Evolutionary conservation across 1,140 invertebrate species (phyloP), one percentile per base, ranked within the genome.

Genomic region (Phocides pigmalion): DNA sequence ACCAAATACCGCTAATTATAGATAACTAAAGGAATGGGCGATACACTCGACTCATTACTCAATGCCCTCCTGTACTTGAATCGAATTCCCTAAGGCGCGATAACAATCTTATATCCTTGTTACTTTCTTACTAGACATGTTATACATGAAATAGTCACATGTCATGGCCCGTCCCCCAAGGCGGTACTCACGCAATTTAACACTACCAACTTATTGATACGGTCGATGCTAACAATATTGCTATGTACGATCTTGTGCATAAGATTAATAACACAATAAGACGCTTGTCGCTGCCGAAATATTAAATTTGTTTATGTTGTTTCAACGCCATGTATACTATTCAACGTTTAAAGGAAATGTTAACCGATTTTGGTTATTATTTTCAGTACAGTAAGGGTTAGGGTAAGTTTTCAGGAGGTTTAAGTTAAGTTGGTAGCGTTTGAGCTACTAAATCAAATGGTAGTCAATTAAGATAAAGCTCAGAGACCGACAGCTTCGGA

Each of bases 401-500:
- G 35, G 41, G 8, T 17, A 42, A 35, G 12, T 42, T 63, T 58
- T 63, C 22, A 15, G 14, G 20, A 15, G 51, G 50, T 64, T 0
- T 35, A 59, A 54, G 41, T 16, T 62, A 66, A 66, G 32, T 79
- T 77, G 47, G 73, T 64, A 42, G 32, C 58, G 42, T 70, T 79
- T 71, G 76, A 70, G 72, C 76, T 67, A 84, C 78, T 90, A 87
- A 90, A 90, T 90, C 85, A 88, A 88, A 90, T 81, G 74, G 78
- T 78, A 83, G 82, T 88, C 87, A 90, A 90, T 90, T 90, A 90
- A 88, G 87, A 90, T 90, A 90, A 90, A 87, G 80, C 84, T 74
- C 70, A 68, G 66, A 78, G 67, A 76, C 71, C 79, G 84, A 88
- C 84, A 85, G 83, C 81, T 72, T 70, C 70, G 76, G 78, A 90